phyloP scores from a whole-genome alignment of 2,113 vertebrate genomes.

The Spheniscus mendiculus region DNA sequence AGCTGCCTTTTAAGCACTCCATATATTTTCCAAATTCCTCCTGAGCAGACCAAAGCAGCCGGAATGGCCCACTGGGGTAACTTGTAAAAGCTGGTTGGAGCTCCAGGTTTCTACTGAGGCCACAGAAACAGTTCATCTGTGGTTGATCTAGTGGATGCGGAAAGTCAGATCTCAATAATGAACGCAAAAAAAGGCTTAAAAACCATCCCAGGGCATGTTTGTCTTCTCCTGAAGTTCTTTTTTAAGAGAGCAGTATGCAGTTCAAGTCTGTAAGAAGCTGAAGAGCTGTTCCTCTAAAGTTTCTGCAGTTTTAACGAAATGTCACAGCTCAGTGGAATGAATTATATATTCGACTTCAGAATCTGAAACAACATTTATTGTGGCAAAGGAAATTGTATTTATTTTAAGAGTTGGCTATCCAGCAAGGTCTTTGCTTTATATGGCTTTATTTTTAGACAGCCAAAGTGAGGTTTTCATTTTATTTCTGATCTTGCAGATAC shows the following conservation, averaged over 20 bases:
- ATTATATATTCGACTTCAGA: neutral
- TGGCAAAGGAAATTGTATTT: neutral
- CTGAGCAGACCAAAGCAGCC: neutral
- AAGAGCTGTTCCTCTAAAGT: neutral
- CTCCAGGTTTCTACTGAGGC: neutral
- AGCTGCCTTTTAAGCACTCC: neutral
- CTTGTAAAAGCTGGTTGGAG: neutral
- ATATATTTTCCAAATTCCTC: neutral
- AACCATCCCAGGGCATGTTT: neutral
- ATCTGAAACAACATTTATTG: neutral
- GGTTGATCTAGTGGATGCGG: neutral
- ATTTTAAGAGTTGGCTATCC: neutral
- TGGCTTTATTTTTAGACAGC: neutral
- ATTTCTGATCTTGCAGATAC: neutral
- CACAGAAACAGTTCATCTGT: neutral
- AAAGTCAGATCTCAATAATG: neutral
- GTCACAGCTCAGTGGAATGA: neutral
- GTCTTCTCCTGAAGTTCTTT: neutral
- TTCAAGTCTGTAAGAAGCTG: neutral
- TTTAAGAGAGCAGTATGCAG: neutral
- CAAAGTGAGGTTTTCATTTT: neutral
- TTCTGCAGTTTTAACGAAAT: neutral
- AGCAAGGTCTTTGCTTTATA: neutral
- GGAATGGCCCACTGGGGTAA: neutral
- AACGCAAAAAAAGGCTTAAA: neutral